Evolutionary conservation across 2,888 invertebrate genomes (phyloP).

Genomic region (Xanthorhoe spadicearia): DNA sequence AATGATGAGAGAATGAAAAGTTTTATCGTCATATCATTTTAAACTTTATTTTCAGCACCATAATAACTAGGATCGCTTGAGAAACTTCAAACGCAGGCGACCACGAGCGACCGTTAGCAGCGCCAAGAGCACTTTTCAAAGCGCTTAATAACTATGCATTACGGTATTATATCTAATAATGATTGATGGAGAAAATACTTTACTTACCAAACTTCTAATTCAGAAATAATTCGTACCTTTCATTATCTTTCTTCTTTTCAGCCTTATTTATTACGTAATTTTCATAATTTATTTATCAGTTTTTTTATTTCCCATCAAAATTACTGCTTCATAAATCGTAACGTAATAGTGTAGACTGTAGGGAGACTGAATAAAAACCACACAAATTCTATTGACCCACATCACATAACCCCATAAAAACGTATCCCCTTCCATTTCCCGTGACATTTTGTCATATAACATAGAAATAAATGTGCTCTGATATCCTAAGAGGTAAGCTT

Average conservation of each 20-base stretch:
- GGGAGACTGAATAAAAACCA: slow-evolving; percentile 14
- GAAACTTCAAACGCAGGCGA: too few relatives aligned
- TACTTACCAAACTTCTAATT: neutral
- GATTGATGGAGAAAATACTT: neutral
- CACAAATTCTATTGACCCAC: slow-evolving; percentile 34
- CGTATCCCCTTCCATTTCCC: slow-evolving; percentile 39
- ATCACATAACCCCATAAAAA: slow-evolving; percentile 39
- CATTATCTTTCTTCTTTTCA: neutral
- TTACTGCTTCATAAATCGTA: neutral
- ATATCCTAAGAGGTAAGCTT: slow-evolving; percentile 55
- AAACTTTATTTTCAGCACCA: too few relatives aligned
- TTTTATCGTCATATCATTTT: too few relatives aligned
- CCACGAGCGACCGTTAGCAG: too few relatives aligned
- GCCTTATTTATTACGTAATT: neutral
- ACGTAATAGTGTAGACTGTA: slow-evolving; percentile 9
- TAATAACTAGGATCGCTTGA: too few relatives aligned
- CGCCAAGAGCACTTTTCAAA: too few relatives aligned
- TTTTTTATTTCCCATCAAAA: neutral
- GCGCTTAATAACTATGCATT: too few relatives aligned
- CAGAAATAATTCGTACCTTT: neutral
- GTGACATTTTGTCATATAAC: slow-evolving; percentile 51
- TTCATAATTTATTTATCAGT: neutral
- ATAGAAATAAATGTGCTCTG: slow-evolving; percentile 42
- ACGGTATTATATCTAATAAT: neutral
- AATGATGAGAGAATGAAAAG: too few relatives aligned